Conservation (phyloP, 2,888 invertebrate species). For the Eilema sororculum region DNA sequence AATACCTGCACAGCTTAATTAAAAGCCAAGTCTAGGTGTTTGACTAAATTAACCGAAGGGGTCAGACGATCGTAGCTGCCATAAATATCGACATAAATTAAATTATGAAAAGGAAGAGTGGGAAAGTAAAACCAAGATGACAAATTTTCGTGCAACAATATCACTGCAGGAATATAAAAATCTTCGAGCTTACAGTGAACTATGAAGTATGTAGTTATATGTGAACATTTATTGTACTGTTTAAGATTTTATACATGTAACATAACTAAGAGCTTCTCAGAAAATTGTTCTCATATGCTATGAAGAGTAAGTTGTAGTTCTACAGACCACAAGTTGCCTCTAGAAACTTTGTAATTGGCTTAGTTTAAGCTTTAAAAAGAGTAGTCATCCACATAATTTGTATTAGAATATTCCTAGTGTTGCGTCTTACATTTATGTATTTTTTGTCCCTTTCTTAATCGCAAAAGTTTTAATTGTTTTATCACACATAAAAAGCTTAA, state of each 20-base stretch:
- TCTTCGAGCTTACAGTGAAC: background rate
- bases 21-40: no score
- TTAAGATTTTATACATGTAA: background rate
- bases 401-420: background rate
- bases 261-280: background rate
- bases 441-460: background rate
- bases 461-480: background rate
- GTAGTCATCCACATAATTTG: background rate
- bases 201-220: background rate
- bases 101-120: background rate
- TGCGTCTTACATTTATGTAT: background rate
- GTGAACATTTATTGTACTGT: background rate
- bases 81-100: background rate
- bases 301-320: background rate
- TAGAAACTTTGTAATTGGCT: background rate
- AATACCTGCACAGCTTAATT: no score
- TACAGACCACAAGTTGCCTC: background rate
- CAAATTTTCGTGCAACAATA: no score
- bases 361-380: background rate
- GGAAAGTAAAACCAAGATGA: background rate
- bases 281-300: slow-evolving; percentile 1
- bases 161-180: background rate
- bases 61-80: background rate
- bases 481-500: no score
- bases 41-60: background rate